phyloP scores from a whole-genome alignment of 2,888 invertebrate genomes.

The Drosophila tanythrix region DNA sequence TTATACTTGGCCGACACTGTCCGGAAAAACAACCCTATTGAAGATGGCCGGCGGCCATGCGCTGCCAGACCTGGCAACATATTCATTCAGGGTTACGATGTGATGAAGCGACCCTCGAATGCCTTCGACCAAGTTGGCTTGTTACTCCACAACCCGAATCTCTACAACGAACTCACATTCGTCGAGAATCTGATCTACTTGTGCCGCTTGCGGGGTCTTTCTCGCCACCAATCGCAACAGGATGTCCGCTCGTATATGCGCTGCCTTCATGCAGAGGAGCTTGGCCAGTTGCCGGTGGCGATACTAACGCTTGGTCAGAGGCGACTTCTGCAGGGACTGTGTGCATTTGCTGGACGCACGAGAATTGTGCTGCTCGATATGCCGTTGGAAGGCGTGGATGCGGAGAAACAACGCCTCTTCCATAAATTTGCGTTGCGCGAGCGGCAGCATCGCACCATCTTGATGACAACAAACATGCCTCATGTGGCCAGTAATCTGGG shows the following conservation, averaged over 20 bases:
- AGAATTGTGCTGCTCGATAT: constrained; percentile 50
- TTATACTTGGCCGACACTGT: constrained; percentile 51
- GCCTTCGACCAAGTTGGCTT: constrained; percentile 34
- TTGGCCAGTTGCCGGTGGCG: neutral
- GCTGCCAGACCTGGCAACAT: constrained; percentile 38
- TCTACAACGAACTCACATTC: constrained; percentile 46
- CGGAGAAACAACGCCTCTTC: constrained; percentile 86
- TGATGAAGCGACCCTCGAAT: neutral
- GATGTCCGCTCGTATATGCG: constrained; percentile 37
- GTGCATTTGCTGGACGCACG: constrained; percentile 62
- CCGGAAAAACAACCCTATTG: constrained; percentile 54
- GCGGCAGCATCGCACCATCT: constrained; percentile 89
- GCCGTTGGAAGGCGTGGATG: constrained; percentile 58
- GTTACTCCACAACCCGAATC: neutral
- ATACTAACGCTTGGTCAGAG: constrained; percentile 39
- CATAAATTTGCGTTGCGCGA: constrained; percentile 91
- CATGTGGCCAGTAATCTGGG: constrained; percentile 94
- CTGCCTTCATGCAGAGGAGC: constrained; percentile 13
- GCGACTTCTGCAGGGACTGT: constrained; percentile 41
- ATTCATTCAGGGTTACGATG: constrained; percentile 28
- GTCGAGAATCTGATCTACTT: constrained; percentile 52
- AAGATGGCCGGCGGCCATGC: constrained; percentile 39
- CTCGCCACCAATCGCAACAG: neutral
- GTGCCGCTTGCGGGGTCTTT: constrained; percentile 50
- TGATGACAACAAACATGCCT: constrained; percentile 93